A percentile compares a stretch with the other conserved stretches of the same genome.
Conservation (phyloP, 2,888 invertebrate species). For the Entomobrya multifasciata region DNA sequence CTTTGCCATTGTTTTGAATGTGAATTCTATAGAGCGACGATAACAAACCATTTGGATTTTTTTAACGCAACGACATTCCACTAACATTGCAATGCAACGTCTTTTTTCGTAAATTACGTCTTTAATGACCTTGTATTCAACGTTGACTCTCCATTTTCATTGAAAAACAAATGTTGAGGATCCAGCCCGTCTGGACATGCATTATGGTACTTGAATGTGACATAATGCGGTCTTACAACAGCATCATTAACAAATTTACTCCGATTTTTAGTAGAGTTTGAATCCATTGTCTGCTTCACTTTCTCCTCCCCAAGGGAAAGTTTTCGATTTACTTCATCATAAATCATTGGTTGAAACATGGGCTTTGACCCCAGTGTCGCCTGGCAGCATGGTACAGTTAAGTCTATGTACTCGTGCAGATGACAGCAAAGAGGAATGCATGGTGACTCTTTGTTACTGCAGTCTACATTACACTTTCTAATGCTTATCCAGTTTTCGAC, state of each 20-base stretch:
- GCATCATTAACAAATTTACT: background rate
- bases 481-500: constrained; percentile 27
- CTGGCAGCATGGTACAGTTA: constrained; percentile 53
- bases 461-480: constrained; percentile 66
- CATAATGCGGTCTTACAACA: constrained; percentile 56
- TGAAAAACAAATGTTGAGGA: constrained; percentile 36
- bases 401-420: constrained; percentile 66
- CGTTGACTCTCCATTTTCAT: constrained; percentile 53
- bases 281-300: constrained; percentile 32
- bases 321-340: constrained; percentile 60
- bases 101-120: background rate
- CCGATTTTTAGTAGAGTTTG: background rate
- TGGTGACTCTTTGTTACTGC: constrained; percentile 57
- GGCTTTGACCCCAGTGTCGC: constrained; percentile 21
- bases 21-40: constrained; percentile 39
- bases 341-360: constrained; percentile 65
- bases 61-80: too few species aligned
- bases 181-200: constrained; percentile 49
- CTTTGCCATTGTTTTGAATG: constrained; percentile 56
- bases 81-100: too few species aligned
- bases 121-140: constrained; percentile 42
- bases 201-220: constrained; percentile 58
- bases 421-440: constrained; percentile 75
- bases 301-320: constrained; percentile 59
- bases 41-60: background rate